Base-by-base conservation (phyloP, 1,140 invertebrate genomes). In the Heliconius himera region DNA sequence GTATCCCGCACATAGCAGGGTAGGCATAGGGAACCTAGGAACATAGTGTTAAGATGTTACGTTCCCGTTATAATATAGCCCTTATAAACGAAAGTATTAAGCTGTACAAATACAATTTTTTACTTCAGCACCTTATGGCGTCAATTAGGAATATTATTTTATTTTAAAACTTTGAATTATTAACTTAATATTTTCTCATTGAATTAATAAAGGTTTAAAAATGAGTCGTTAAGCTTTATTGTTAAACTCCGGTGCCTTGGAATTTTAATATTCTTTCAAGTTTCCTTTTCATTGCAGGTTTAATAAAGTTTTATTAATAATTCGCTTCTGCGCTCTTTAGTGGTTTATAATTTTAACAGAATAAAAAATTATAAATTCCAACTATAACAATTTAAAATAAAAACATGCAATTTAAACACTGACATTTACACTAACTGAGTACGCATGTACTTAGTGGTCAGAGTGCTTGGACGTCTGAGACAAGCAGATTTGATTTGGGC, bases 201-300 rank as follows among this genome's bases (percentile, higher is more conserved):
- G 22, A 60, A 60, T 60, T 60, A 54, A 2, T 9, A 66, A 66
- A 66, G 22, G 56, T 13, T 22, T 60, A 22, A 9, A 60, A 60
- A 26, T 9, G n/a, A 60, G 9, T 60, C 22, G n/a, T 60, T 60
- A 60, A 60, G 56, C 56, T 26, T 22, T 60, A 60, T 60, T 60
- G 54, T 60, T 26, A 66, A 29, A 13, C 1, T 66, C 9, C 22
- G n/a, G 22, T 66, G 56, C 56, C 11, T 66, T 29, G 5, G 9
- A 8, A 66, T 66, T 66, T 66, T 66, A 66, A 66, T 66, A 66
- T 29, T 26, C 56, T 66, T 66, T 56, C n/a, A 66, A 66, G 56
- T 66, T 66, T 66, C 22, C 22, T 66, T 66, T 66, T 66, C 26
- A 60, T 22, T 60, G 6, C 22, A n/a, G 8, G 56, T n/a, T 60